Percentiles rank a stretch among this genome's conserved stretches.
phyloP scores from a whole-genome alignment of 2,113 vertebrate species.

The Ophthalmolycus amberensis region DNA sequence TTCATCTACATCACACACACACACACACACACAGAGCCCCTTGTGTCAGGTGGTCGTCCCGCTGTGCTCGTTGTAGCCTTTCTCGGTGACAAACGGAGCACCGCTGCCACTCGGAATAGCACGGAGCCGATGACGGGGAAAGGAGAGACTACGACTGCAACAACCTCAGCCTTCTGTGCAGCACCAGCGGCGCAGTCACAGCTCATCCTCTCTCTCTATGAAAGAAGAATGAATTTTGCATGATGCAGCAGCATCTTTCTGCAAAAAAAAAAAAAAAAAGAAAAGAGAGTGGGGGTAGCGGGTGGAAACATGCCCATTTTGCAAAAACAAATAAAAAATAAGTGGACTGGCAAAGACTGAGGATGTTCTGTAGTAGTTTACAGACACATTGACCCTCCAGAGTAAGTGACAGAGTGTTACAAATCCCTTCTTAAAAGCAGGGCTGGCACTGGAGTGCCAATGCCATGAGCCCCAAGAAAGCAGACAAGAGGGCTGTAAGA shows the following conservation, averaged over 20 bases:
- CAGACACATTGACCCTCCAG: slow-evolving; percentile 58
- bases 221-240: slow-evolving; percentile 66
- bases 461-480: slow-evolving; percentile 33
- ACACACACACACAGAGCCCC: slow-evolving; percentile 22
- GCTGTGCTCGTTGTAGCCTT: slow-evolving; percentile 20
- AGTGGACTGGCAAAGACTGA: slow-evolving; percentile 4
- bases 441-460: slow-evolving; percentile 44
- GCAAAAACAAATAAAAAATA: slow-evolving; percentile 4
- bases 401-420: slow-evolving; percentile 60
- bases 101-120: slow-evolving; percentile 31
- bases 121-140: slow-evolving; percentile 9
- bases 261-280: slow-evolving; percentile 48
- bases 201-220: slow-evolving; percentile 49
- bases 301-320: slow-evolving; percentile 45
- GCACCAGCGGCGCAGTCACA: slow-evolving; percentile 38
- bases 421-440: slow-evolving; percentile 64
- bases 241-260: slow-evolving; percentile 64
- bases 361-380: slow-evolving; percentile 47
- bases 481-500: slow-evolving; percentile 37
- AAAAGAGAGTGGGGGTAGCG: not conserved
- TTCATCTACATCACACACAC: slow-evolving; percentile 47
- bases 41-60: slow-evolving; percentile 25
- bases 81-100: slow-evolving; percentile 5
- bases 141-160: slow-evolving; percentile 24
- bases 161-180: slow-evolving; percentile 32